Evolutionary conservation across 2,888 invertebrate genomes (phyloP), one percentile per base, ranked within the genome.

Genomic region (Melanargia galathea): DNA sequence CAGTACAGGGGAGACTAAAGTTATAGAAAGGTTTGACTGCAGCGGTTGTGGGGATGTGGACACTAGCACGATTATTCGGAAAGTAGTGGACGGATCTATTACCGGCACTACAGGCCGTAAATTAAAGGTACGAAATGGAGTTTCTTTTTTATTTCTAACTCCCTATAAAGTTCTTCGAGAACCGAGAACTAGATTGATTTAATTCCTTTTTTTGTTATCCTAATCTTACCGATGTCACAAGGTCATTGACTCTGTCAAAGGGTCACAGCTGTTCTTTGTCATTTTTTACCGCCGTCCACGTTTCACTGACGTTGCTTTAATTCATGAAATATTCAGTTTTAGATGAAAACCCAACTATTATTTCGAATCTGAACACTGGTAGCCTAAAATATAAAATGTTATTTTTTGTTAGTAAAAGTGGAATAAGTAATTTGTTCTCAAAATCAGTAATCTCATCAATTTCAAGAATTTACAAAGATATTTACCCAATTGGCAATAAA

Each of bases 41-140:
- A 97, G 97, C 74, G 99, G 99, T 20, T 96, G 97, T 79, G 99
- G 99, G 4, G 99, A 99, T 93, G 98, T 99, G 62, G 97, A 97
- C 83, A 98, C 97, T 7, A 95, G 95, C 58, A 88, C 92, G n/a
- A 75, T 87, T 71, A 79, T 86, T 65, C 90, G 82, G 65, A 92
- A 93, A 76, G 71, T 83, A 66, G 75, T 75, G 54, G 95, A 97
- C 78, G 97, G 97, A 38, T 90, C 86, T 73, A 94, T 98, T 70
- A 94, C 95, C 76, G 98, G 98, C 59, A 81, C 98, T 18, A 96
- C 97, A 64, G 99, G 99, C 24, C 93, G 97, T 67, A 95, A 94
- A 80, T 90, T 99, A 49, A 96, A 96, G 93, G 98, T 98, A 92
- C 75, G 24, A n/a, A n/a, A n/a, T n/a, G 51, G 7, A 20, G 20